These are phyloP conservation scores for Argyrosomus japonicus DNA, from an alignment of 2,113 vertebrate species.

Conservation along the genomic window DNA sequence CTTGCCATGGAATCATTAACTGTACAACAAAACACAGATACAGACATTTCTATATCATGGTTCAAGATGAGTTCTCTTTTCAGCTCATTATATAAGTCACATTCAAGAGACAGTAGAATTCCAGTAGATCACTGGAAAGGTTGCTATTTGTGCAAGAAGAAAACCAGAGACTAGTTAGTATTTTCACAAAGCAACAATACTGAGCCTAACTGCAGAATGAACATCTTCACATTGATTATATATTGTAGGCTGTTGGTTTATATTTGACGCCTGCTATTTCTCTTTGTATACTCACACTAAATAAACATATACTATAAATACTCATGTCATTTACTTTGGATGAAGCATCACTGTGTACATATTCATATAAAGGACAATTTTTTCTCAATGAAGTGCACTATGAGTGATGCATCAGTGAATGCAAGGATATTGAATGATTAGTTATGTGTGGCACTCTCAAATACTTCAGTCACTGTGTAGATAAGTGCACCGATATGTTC, in stretches of 20 bases:
- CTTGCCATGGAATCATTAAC: background rate
- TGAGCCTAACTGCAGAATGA: constrained; percentile 6
- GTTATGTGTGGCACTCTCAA: background rate
- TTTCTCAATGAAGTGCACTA: constrained; percentile 9
- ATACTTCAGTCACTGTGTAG: background rate
- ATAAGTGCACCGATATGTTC: background rate
- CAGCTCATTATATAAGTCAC: constrained; percentile 39
- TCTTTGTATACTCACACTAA: background rate
- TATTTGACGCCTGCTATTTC: background rate
- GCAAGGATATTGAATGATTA: background rate
- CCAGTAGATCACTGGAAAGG: constrained; percentile 30
- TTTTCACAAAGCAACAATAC: constrained; percentile 34
- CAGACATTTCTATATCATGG: constrained; percentile 25
- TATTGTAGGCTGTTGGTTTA: background rate
- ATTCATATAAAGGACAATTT: constrained; percentile 9
- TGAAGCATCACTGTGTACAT: background rate
- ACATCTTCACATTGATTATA: constrained; percentile 7
- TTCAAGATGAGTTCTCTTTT: constrained; percentile 26
- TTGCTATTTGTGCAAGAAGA: constrained; percentile 30
- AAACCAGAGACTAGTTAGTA: constrained; percentile 3
- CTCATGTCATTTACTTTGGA: background rate
- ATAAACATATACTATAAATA: too few relatives aligned
- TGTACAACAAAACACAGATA: constrained; percentile 54
- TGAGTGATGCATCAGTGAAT: background rate
- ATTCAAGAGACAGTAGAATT: constrained; percentile 44